Evolutionary conservation across 1,140 invertebrate species (phyloP).

Genomic region (Drosophila nasuta): DNA sequence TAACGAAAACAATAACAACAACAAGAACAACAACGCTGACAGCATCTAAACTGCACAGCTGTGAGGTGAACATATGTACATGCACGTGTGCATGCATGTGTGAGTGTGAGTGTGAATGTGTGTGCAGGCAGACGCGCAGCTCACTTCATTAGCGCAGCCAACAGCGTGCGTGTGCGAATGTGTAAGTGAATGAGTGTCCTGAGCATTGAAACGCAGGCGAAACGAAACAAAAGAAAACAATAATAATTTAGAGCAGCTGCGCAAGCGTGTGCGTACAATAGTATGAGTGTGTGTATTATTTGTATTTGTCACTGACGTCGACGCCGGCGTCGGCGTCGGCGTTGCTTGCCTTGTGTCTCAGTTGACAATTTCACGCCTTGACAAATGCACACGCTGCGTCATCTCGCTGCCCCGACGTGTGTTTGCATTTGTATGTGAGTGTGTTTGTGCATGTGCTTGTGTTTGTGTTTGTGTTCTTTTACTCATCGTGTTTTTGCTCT

Average conservation of each 20-base stretch:
- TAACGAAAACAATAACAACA: not conserved
- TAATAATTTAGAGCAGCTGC: conserved; percentile 65
- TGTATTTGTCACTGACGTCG: conserved; percentile 29
- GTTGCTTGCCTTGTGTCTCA: conserved; percentile 31
- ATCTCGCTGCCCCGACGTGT: conserved; percentile 6
- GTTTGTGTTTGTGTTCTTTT: conserved; percentile 4
- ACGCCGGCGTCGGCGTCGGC: conserved; percentile 1
- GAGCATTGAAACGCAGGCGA: not conserved
- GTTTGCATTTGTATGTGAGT: not conserved
- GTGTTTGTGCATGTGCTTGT: not conserved
- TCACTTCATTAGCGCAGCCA: not conserved
- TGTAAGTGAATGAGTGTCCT: conserved; percentile 24
- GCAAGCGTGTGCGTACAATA: conserved; percentile 24
- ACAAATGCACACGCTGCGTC: conserved; percentile 44
- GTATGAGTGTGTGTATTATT: conserved; percentile 11
- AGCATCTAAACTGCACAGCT: conserved; percentile 41
- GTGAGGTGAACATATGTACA: conserved; percentile 11
- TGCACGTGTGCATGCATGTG: conserved; percentile 10
- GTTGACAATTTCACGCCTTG: conserved; percentile 56
- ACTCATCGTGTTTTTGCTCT: conserved; percentile 18
- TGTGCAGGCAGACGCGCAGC: conserved; percentile 1
- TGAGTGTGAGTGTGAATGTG: conserved; percentile 1
- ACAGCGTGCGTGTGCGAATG: conserved; percentile 3
- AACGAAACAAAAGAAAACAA: conserved; percentile 46
- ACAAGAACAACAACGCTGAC: not conserved